Conservation (phyloP, 2,797 vertebrate genomes). For the Nyctibius grandis region DNA sequence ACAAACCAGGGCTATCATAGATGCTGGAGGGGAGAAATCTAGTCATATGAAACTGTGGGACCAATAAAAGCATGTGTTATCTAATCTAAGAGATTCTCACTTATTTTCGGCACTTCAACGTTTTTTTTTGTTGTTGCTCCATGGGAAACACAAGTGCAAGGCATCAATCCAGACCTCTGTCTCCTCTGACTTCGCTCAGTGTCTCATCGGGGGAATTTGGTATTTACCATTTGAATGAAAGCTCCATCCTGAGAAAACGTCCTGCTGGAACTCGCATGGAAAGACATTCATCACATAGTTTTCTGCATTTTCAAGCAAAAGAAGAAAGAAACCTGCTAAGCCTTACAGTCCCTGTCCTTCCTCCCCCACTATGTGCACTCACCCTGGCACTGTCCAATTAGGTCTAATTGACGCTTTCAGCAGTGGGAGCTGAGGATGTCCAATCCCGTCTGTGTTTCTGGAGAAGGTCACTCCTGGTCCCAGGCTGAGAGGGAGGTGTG, state of each 20-base stretch:
- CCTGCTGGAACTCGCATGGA: not conserved
- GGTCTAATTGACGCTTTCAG: not conserved
- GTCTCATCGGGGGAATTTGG: not conserved
- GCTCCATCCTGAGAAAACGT: not conserved
- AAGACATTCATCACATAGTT: not conserved
- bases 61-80: not conserved
- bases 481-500: not conserved
- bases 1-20: not conserved
- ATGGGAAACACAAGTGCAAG: not conserved
- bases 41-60: not conserved
- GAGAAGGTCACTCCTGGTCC: not conserved
- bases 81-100: not conserved
- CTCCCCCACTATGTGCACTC: not conserved
- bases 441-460: not conserved
- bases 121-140: not conserved
- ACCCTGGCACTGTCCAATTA: not conserved
- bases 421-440: not conserved
- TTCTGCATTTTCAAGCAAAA: not conserved
- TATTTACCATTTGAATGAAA: not conserved
- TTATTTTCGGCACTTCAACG: not conserved
- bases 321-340: not conserved
- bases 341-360: not conserved
- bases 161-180: not conserved
- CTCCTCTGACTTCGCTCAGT: rapidly evolving
- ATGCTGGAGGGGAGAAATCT: not conserved